Percentiles rank a stretch among this genome's conserved stretches.
Conservation (phyloP, 2,888 invertebrate genomes). For the Drosophila ustulata region DNA sequence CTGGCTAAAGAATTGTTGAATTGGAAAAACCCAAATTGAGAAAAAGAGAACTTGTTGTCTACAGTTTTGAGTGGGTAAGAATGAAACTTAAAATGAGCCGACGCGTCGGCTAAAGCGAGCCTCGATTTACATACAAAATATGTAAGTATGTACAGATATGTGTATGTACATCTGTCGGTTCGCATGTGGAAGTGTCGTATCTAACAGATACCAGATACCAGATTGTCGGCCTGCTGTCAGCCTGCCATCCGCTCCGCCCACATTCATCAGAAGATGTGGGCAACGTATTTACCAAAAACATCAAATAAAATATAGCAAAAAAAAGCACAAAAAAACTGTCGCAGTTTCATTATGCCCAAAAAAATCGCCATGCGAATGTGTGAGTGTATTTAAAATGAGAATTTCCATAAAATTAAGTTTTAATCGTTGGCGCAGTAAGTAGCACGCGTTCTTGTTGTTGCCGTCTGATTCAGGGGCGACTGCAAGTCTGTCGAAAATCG, state of each 20-base stretch:
- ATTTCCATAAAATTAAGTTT: slow-evolving; percentile 36
- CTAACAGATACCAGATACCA: slow-evolving; percentile 41
- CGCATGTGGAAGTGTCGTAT: slow-evolving; percentile 5
- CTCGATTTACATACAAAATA: neutral
- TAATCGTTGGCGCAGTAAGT: slow-evolving; percentile 28
- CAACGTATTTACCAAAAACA: slow-evolving; percentile 35
- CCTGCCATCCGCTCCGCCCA: slow-evolving; percentile 47
- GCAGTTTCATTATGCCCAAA: slow-evolving; percentile 60
- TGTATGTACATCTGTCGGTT: slow-evolving; percentile 3
- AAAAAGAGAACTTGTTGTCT: slow-evolving; percentile 50
- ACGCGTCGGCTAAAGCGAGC: slow-evolving; percentile 7
- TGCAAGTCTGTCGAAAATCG: slow-evolving; percentile 53
- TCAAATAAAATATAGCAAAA: neutral
- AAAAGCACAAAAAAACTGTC: slow-evolving; percentile 41
- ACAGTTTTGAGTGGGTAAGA: slow-evolving; percentile 37
- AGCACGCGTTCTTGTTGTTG: slow-evolving; percentile 19
- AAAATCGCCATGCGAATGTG: slow-evolving; percentile 4
- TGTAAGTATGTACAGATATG: neutral
- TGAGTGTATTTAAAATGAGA: slow-evolving; percentile 25
- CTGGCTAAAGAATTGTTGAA: slow-evolving; percentile 15
- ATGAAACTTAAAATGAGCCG: slow-evolving; percentile 27
- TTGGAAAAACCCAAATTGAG: slow-evolving; percentile 43
- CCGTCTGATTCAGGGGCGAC: slow-evolving; percentile 61
- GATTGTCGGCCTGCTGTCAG: slow-evolving; percentile 31
- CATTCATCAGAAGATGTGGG: slow-evolving; percentile 45